phyloP scores from a whole-genome alignment of 2,888 invertebrate genomes.

The Fissipunctia ypsillon region DNA sequence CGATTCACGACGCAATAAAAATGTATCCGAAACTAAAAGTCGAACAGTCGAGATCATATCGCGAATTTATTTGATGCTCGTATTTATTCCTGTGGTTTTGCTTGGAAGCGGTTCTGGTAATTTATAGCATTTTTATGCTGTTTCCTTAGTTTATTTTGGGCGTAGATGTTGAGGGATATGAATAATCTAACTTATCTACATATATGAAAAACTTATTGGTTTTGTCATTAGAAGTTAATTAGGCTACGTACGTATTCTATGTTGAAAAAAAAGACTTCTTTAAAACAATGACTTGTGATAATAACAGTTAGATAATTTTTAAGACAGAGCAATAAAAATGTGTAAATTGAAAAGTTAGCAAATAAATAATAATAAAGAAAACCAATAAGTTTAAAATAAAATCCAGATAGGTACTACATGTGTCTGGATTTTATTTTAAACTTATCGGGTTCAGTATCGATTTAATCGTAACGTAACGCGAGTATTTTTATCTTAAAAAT shows the following conservation, averaged over 20 bases:
- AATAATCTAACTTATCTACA: not conserved
- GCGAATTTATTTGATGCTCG: slow-evolving; percentile 55
- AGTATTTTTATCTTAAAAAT: slow-evolving; percentile 29
- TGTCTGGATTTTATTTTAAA: not conserved
- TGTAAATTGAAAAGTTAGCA: not conserved
- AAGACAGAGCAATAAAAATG: too few relatives aligned
- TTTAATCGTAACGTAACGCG: not conserved
- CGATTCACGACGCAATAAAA: slow-evolving; percentile 69
- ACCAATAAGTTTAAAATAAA: not conserved
- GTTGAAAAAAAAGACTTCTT: too few relatives aligned
- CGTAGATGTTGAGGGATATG: not conserved
- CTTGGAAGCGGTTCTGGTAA: slow-evolving; percentile 12
- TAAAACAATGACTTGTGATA: not conserved
- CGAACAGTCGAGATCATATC: slow-evolving; percentile 67
- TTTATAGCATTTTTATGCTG: slow-evolving; percentile 20
- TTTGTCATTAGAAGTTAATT: not conserved
- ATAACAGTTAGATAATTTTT: not conserved
- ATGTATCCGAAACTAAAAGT: slow-evolving; percentile 63
- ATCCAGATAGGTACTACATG: not conserved
- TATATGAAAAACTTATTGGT: not conserved
- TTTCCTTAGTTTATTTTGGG: not conserved
- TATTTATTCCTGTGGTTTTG: slow-evolving; percentile 31
- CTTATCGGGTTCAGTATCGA: slow-evolving; percentile 23
- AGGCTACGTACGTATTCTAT: not conserved
- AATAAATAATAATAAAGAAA: not conserved